Evolutionary conservation across 2,888 invertebrate species (phyloP), one percentile per base, ranked within the genome.

Genomic region (Callimorpha dominula): DNA sequence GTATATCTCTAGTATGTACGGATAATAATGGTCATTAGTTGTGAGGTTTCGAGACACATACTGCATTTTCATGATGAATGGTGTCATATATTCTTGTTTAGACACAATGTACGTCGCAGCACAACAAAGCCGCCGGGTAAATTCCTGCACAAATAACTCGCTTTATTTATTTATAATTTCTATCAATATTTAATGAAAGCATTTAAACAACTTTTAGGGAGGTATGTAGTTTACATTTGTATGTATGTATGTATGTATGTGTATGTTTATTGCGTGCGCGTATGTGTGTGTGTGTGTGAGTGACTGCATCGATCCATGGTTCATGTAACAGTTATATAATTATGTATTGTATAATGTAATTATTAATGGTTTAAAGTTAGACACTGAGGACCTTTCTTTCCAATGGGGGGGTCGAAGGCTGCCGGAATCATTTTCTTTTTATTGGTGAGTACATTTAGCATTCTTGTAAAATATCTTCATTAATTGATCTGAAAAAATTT

Each of bases 131-230:
- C 62, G 74, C 74, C 78, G 73, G 80, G 78, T 71, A 66, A 65
- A 40, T 50, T 20, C 78, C 85, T 76, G 81, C 73, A 73, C 68
- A 76, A 79, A 79, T 46, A 66, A 80, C 79, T 88, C 83, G 90
- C 89, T 90, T 90, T 91, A 89, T 91, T 91, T 91, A 89, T 91
- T 91, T 89, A 76, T 86, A 83, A 82, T 87, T 88, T 86, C 87
- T 87, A 87, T 89, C 85, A 84, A 78, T 85, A 80, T 72, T 85
- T 83, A 69, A 83, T 60, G 81, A 81, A 91, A 91, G 94, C 94
- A 94, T 94, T 94, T 94, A 94, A 91, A 90, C 87, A 90, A 91
- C 88, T 79, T 78, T 85, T 87, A 87, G 89, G 87, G 88, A 84
- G 89, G 88, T 88, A 84, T 85, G 88, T 90, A 88, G 89, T 90